Evolutionary conservation across 1,140 invertebrate genomes (phyloP), one percentile per base, ranked within the genome.

Genomic region (Charaxes varanes): DNA sequence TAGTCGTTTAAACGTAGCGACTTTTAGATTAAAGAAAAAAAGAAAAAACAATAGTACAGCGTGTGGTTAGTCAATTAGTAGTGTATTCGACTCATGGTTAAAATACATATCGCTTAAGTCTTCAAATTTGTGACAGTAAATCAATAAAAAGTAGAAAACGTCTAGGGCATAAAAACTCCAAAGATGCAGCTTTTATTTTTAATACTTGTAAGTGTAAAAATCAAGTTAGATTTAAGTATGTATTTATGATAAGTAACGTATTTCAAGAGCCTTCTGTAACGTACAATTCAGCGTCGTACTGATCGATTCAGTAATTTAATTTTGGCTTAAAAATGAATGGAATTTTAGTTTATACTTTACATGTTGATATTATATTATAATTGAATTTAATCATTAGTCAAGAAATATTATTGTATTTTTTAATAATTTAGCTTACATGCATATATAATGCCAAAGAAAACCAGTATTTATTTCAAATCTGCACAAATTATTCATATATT

Each of bases 101-200:
- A 37, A 31, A 76, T 74, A 81, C 76, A 81, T 81, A 81, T 81
- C 76, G 73, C 69, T 74, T 76, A 67, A 74, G 58, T 64, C 47
- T 54, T 67, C 52, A 59, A 59, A 44, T 59, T 69, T 59, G 69
- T 70, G 71, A 76, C 76, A 67, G 61, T 66, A 64, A 70, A 18
- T 45, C 42, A 69, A 63, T 51, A 51, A 56, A 47, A 44, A 10
- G 55, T 74, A 73, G 72, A 31, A 10, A 53, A 56, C 40, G 57
- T 63, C 51, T 63, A 61, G 60, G 37, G 41, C 36, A 37, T 41
- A 22, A 52, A 41, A 27, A 35, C 45, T 72, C 73, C 77, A 78
- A 81, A 81, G 77, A 81, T 62, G 49, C 76, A 72, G 69, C 62
- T 78, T 69, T 74, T 78, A 74, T 76, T 78, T 78, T 74, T 77